Evolutionary conservation across 2,888 invertebrate genomes (phyloP).

Genomic region (Chelonus formosanus): DNA sequence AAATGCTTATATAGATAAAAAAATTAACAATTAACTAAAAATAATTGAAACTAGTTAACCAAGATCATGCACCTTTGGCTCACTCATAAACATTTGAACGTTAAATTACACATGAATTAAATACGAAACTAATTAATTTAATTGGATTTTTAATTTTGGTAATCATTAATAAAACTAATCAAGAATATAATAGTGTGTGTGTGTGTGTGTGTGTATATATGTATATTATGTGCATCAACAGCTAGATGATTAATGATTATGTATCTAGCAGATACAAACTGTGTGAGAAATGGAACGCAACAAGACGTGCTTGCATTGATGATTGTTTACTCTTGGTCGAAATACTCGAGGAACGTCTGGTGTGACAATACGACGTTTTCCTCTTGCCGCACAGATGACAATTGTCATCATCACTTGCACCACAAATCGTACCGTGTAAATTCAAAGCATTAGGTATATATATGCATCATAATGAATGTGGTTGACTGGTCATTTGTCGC

Average conservation of each 20-base stretch:
- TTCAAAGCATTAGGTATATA: constrained; percentile 1
- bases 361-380: constrained; percentile 14
- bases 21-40: too few relatives aligned
- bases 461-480: constrained; percentile 7
- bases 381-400: constrained; percentile 18
- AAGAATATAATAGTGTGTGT: too few relatives aligned
- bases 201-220: neutral
- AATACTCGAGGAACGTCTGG: too few relatives aligned
- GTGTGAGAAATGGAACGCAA: constrained; percentile 1
- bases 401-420: constrained; percentile 18
- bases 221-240: neutral
- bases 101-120: too few relatives aligned
- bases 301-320: constrained; percentile 4
- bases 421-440: constrained; percentile 6
- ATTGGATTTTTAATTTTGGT: too few relatives aligned
- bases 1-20: too few relatives aligned
- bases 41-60: too few relatives aligned
- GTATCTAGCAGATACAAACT: constrained; percentile 12
- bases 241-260: neutral
- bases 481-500: neutral
- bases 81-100: too few relatives aligned
- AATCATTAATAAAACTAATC: too few relatives aligned
- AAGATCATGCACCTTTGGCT: too few relatives aligned
- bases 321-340: constrained; percentile 15
- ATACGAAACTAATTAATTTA: too few relatives aligned